Conservation (phyloP, 2,888 invertebrate genomes). For the Odontomyia ornata region DNA sequence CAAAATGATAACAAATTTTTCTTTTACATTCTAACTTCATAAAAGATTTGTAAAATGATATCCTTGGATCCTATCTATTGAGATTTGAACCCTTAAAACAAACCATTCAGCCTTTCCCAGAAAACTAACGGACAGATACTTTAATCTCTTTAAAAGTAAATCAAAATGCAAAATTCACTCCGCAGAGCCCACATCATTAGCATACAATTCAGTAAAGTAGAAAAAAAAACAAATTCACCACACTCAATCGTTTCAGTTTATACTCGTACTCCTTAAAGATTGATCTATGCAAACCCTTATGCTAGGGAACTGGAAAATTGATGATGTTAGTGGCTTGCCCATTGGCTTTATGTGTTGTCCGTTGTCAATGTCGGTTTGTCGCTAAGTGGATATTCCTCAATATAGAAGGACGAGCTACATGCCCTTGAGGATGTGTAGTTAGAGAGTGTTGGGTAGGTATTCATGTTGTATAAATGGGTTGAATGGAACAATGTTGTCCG, state of each 20-base stretch:
- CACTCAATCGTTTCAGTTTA: slow-evolving; percentile 9
- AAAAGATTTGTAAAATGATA: too few relatives aligned
- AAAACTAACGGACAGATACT: background rate
- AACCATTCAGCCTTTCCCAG: background rate
- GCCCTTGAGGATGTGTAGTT: background rate
- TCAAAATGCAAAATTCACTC: background rate
- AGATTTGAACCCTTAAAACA: too few relatives aligned
- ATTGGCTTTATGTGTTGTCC: slow-evolving; percentile 3
- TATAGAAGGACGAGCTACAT: background rate
- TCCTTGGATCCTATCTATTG: too few relatives aligned
- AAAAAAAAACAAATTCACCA: background rate
- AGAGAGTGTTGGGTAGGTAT: too few relatives aligned
- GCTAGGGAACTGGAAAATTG: slow-evolving; percentile 17
- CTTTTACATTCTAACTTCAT: too few relatives aligned
- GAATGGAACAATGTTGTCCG: background rate
- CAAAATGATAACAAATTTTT: too few relatives aligned
- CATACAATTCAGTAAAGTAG: background rate
- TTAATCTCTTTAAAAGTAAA: background rate
- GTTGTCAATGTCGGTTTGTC: slow-evolving; percentile 37
- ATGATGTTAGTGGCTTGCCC: slow-evolving; percentile 27
- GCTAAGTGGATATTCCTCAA: slow-evolving; percentile 24
- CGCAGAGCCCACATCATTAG: background rate
- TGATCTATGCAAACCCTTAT: slow-evolving; percentile 13
- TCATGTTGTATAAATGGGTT: background rate
- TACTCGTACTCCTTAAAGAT: slow-evolving; percentile 14